Evolutionary conservation across 1,140 invertebrate species (phyloP).

Genomic region (Mizuhopecten yessoensis): DNA sequence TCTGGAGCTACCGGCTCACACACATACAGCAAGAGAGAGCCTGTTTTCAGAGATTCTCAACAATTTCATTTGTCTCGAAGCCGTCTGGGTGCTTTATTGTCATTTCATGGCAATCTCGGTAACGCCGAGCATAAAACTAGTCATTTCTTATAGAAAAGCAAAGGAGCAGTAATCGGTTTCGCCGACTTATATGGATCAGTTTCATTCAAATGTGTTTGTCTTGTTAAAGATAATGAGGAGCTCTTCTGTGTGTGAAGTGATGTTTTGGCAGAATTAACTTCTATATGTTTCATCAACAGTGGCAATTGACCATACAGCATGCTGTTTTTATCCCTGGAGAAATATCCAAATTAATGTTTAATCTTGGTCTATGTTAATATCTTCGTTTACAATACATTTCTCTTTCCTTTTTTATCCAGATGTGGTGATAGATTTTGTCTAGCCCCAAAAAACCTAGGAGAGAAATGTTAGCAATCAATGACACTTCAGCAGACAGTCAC

Average conservation of each 20-base stretch:
- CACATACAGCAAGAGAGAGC: slow-evolving; percentile 22
- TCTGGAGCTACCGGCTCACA: not conserved
- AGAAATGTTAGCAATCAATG: not conserved
- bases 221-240: not conserved
- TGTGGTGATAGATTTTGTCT: not conserved
- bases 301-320: not conserved
- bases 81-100: slow-evolving; percentile 12
- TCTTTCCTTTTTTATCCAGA: not conserved
- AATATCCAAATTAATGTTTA: not conserved
- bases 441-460: not conserved
- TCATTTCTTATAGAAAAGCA: not conserved
- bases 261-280: slow-evolving; percentile 5
- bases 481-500: not conserved
- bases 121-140: not conserved
- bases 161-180: not conserved
- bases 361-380: not conserved
- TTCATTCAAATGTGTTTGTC: not conserved
- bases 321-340: not conserved
- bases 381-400: not conserved
- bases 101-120: not conserved
- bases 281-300: not conserved
- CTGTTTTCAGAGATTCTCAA: slow-evolving; percentile 17
- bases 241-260: not conserved
- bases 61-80: slow-evolving; percentile 33
- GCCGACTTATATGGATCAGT: not conserved